Base-by-base conservation (phyloP, 2,888 invertebrate species). In the Noctuana brunneofusca region DNA sequence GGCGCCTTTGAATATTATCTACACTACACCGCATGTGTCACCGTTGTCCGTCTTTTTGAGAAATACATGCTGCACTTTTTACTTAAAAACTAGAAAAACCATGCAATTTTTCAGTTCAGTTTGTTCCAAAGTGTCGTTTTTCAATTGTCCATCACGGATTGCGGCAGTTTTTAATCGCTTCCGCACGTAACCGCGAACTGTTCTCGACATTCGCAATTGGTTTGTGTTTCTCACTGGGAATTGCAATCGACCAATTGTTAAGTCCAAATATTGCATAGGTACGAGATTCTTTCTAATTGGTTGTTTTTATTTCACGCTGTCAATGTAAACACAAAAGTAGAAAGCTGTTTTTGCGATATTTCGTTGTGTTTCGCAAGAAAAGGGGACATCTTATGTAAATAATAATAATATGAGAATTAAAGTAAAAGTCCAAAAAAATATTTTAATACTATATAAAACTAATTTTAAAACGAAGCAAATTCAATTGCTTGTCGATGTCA, bases 81-180 rank as follows among this genome's bases (percentile, higher is more conserved):
- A 27, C 22, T 6, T 22, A n/a, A 48, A 48, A 48, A 27, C 22
- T n/a, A 49, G 27, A 14, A 14, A 49, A 49, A 24, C 49, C 27
- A n/a, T 22, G 48, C 48, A 43, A 35, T 30, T 57, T 27, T 43
- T 43, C 43, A 11, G 18, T 43, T 57, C 20, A 57, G 30, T 32
- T 20, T 18, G 43, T 18, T n/a, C 14, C 24, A 16, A 18, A 52
- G 52, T 43, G 43, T 49, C 49, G 60, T 60, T 54, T 60, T 60
- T 60, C 59, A 60, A 54, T 48, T 54, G 60, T 54, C 60, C 60
- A 60, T 60, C 60, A 59, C 59, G 46, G 53, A 35, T 60, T 60
- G 60, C 60, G 54, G 60, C 60, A 60, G 60, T 60, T 60, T 59
- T 60, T 60, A 60, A 60, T 60, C 32, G 60, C 30, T 60, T 54